phyloP scores from a whole-genome alignment of 2,113 vertebrate species.

The Dicerorhinus sumatrensis region DNA sequence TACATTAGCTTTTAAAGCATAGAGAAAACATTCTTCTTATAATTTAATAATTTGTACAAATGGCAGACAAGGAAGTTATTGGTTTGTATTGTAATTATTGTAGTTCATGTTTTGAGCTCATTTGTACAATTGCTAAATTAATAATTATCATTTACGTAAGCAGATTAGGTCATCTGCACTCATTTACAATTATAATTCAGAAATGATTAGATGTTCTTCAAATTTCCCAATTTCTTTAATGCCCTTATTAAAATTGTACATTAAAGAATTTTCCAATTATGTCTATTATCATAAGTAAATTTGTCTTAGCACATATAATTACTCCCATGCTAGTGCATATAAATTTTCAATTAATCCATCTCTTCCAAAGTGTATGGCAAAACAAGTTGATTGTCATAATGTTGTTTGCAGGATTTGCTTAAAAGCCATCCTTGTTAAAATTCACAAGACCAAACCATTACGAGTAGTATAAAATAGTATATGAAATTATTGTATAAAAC shows the following conservation, averaged over 20 bases:
- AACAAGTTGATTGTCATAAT: conserved; percentile 71
- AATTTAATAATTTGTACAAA: conserved; percentile 25
- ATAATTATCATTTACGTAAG: conserved; percentile 80
- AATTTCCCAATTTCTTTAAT: conserved; percentile 79
- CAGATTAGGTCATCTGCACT: conserved; percentile 74
- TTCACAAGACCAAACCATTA: conserved; percentile 46
- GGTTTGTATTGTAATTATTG: conserved; percentile 54
- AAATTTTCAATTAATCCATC: conserved; percentile 82
- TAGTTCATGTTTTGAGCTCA: conserved; percentile 56
- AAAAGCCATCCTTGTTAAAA: conserved; percentile 60
- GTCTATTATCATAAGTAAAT: conserved; percentile 81
- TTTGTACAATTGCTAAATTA: conserved; percentile 76
- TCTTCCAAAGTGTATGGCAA: conserved; percentile 67
- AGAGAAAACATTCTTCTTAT: conserved; percentile 63
- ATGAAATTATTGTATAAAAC: conserved; percentile 59
- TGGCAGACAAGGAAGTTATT: conserved; percentile 69
- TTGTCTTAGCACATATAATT: conserved; percentile 82
- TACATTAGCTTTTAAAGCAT: conserved; percentile 53
- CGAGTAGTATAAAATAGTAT: conserved; percentile 43
- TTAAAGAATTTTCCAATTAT: conserved; percentile 83
- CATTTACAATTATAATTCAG: conserved; percentile 69
- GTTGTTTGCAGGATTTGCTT: conserved; percentile 34
- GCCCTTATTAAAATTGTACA: conserved; percentile 73
- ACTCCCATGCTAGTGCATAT: conserved; percentile 76
- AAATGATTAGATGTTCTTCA: conserved; percentile 51